Evolutionary conservation across 2,113 vertebrate genomes (phyloP), one percentile per base, ranked within the genome.

Genomic region (Phalacrocorax pelagicus): DNA sequence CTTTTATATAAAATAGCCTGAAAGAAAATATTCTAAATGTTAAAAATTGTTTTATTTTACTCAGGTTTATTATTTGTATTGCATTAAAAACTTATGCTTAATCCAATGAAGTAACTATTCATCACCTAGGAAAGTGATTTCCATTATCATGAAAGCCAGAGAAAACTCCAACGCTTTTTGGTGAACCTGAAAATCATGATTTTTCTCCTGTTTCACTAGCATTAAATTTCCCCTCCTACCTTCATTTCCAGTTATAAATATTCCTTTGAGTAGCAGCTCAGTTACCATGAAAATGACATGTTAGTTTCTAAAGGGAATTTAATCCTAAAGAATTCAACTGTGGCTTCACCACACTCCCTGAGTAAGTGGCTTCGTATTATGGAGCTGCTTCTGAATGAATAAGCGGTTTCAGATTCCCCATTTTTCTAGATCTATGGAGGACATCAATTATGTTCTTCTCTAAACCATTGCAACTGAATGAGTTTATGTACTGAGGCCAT

Each of bases 221-320:
- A 67, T 78, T 84, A 84, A 80, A 44, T 83, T 57, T 36, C 17
- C 55, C 18, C 22, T 96, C 58, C 59, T 69, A 34, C 65, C 42
- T 94, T 93, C 63, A 62, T 90, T 94, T 92, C 79, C 61, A 81
- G 59, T 75, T 58, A 38, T 59, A 93, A 93, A 78, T 74, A 81
- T 40, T 67, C 65, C 69, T 92, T 67, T 78, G 44, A 81, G 72
- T 32, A 81, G 69, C 67, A 78, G 34, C 47, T 86, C 85, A 73
- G 82, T 88, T 83, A 59, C 88, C 63, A 29, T 86, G 86, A 93
- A 93, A 95, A 92, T 71, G 27, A 44, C 69, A 46, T 36, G 54
- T 61, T 80, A 30, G 18, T 84, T 78, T 94, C 63, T 59, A 52
- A 92, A 67, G 65, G 40, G 79, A 70, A 71, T 88, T 61, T 82